These are phyloP conservation scores for Myzus persicae DNA, from an alignment of 1,140 invertebrate genomes.

Conservation along the genomic window DNA sequence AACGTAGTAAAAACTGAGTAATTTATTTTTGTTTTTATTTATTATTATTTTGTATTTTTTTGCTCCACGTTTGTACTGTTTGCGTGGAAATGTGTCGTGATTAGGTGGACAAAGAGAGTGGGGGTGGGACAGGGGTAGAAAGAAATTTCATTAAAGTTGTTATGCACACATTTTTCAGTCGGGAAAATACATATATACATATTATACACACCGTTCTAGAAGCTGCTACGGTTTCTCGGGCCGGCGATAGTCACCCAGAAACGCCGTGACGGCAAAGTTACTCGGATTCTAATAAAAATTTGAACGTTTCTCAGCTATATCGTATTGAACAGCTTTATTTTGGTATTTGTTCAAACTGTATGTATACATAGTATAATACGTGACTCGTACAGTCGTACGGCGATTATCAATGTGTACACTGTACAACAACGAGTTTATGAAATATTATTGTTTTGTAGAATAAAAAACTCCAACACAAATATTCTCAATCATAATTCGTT, in stretches of 20 bases:
- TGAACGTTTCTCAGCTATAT: not conserved
- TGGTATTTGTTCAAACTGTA: not conserved
- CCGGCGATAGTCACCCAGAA: not conserved
- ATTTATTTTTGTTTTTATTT: slow-evolving; percentile 16
- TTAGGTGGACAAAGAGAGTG: not conserved
- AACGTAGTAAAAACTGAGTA: not conserved
- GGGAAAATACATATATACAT: not conserved
- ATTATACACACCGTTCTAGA: not conserved
- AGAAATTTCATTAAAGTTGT: slow-evolving; percentile 42
- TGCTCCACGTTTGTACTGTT: not conserved
- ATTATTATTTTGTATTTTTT: slow-evolving; percentile 6
- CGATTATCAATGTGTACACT: too few species aligned
- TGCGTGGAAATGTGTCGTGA: not conserved
- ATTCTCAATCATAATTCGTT: too few species aligned
- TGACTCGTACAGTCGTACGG: not conserved
- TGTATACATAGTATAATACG: slow-evolving; percentile 1
- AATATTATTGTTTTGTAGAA: too few species aligned
- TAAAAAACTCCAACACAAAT: too few species aligned
- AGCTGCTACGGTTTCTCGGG: not conserved
- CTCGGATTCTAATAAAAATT: slow-evolving; percentile 6
- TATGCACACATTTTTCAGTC: slow-evolving; percentile 1
- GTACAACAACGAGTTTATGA: too few species aligned
- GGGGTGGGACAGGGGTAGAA: not conserved
- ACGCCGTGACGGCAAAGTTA: not conserved
- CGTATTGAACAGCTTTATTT: not conserved